phyloP scores from a whole-genome alignment of 35 echinoderm and acorn worm genomes.

The Nesometra sesokonis region DNA sequence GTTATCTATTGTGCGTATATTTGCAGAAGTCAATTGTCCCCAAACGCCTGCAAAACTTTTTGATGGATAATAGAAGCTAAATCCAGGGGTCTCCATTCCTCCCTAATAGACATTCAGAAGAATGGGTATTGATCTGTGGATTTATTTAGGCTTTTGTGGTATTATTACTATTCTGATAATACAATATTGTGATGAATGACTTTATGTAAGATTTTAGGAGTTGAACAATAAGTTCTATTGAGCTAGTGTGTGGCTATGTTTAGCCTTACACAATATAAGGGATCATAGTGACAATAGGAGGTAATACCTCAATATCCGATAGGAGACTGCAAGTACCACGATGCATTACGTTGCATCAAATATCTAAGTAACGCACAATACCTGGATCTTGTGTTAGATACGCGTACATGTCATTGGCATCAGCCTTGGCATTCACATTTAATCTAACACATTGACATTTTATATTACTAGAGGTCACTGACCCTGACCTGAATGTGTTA shows the following conservation, averaged over 20 bases:
- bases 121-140: background rate
- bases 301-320: background rate
- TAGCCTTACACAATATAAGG: background rate
- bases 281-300: background rate
- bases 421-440: no score
- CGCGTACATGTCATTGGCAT: no score
- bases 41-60: background rate
- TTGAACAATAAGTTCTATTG: background rate
- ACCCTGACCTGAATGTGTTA: background rate
- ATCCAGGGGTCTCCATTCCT: background rate
- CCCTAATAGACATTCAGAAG: background rate
- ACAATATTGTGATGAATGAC: background rate
- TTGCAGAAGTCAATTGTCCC: background rate
- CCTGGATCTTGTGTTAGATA: background rate
- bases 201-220: background rate
- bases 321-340: background rate
- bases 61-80: no score
- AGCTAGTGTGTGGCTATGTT: background rate
- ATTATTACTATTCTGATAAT: background rate
- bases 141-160: background rate
- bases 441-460: background rate
- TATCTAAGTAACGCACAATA: background rate
- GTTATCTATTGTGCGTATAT: background rate
- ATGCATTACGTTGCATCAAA: background rate
- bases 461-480: background rate